phyloP scores from a whole-genome alignment of 2,888 invertebrate genomes.

The Therioaphis trifolii region DNA sequence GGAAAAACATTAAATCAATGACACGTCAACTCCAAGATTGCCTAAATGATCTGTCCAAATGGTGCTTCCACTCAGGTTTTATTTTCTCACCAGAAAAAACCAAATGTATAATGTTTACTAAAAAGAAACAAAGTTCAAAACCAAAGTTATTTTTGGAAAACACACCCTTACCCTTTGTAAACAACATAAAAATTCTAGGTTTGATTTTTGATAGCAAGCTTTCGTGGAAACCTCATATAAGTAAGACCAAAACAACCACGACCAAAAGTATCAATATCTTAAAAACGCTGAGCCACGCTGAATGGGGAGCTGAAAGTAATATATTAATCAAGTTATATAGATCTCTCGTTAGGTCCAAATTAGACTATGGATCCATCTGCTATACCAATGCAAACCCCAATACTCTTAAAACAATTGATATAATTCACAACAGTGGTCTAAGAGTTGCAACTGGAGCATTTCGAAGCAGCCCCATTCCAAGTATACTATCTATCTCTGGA shows the following conservation, averaged over 20 bases:
- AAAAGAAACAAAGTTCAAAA: neutral
- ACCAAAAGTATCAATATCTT: too few species aligned
- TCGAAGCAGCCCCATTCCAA: neutral
- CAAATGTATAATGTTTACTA: neutral
- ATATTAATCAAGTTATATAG: neutral
- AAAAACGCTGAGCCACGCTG: neutral
- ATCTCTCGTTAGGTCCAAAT: neutral
- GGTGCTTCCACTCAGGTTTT: constrained; percentile 1
- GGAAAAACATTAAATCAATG: too few species aligned
- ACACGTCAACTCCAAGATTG: neutral
- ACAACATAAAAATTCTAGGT: too few species aligned
- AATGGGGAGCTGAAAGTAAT: neutral
- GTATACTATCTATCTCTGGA: neutral
- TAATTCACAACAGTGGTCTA: neutral
- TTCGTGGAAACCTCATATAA: too few species aligned
- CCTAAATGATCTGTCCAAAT: neutral
- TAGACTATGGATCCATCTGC: neutral
- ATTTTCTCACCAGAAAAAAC: neutral
- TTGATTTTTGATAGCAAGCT: too few species aligned
- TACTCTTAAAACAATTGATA: neutral
- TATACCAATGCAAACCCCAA: neutral
- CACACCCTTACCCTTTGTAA: neutral
- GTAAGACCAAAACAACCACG: too few species aligned
- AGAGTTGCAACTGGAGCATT: neutral
- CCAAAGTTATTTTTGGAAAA: neutral